Percentiles rank a stretch among this genome's conserved stretches.
Evolutionary conservation across 2,113 vertebrate species (phyloP).

Genomic region (Pelusios castaneus): DNA sequence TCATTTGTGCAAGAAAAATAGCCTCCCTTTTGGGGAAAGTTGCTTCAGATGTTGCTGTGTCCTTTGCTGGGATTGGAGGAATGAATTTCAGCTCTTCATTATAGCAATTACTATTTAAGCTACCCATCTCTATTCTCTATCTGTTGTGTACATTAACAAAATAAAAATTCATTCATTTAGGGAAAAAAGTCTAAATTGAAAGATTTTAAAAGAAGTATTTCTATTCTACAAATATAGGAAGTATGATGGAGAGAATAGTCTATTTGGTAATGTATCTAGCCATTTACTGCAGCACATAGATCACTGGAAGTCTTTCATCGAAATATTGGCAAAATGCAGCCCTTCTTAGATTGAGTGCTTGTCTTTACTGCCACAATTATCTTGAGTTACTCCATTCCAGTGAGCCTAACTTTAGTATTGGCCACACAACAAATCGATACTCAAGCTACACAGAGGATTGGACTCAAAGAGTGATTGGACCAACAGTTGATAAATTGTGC

Average conservation of each 20-base stretch:
- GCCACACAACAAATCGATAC: neutral
- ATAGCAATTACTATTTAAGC: neutral
- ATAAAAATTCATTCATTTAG: neutral
- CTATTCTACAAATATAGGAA: neutral
- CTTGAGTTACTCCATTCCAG: neutral
- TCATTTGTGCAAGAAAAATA: neutral
- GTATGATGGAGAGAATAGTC: neutral
- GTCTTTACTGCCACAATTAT: neutral
- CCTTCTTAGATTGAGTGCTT: neutral
- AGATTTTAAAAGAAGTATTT: neutral
- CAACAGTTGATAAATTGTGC: neutral
- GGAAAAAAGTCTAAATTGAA: neutral
- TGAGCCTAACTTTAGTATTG: neutral
- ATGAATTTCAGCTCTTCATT: neutral
- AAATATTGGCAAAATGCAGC: neutral
- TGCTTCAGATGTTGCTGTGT: neutral
- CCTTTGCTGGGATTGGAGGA: neutral
- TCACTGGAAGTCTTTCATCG: neutral
- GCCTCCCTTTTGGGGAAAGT: neutral
- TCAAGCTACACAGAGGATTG: neutral
- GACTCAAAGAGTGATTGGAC: neutral
- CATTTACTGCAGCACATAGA: neutral
- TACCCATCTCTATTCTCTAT: neutral
- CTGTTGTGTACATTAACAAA: neutral
- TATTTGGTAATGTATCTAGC: neutral